Base-by-base conservation (phyloP, 2,113 vertebrate genomes). In the Crotalus horridus region DNA sequence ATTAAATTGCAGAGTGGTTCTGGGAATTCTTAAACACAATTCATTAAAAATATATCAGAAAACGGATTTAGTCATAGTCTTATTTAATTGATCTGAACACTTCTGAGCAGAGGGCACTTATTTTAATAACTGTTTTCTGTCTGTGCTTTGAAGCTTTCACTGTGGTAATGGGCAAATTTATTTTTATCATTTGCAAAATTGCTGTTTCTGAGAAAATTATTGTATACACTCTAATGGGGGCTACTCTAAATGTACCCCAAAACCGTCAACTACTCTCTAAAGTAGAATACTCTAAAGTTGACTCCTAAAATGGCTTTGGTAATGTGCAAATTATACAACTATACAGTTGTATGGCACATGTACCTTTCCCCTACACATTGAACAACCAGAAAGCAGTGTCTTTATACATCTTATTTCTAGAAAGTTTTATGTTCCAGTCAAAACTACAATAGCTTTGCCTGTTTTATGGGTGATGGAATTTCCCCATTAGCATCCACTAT, bases 21-120 rank as follows among this genome's bases (percentile, higher is more conserved):
- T 90, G 92, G 89, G 89, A 93, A 90, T 93, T 86, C 92, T 90
- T 90, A 90, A 90, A 86, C 29, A 64, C 55, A 90, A 87, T 93
- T 90, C 46, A 93, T 93, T 93, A 90, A 46, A 86, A 54, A 48
- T 87, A 90, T 58, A 64, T 90, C 90, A 89, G 13, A 93, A 90
- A 15, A 87, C 48, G 7, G 13, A 26, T 64, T 90, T 93, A 87
- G 89, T 43, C 81, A 90, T 87, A 58, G 89, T 46, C 86, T 90
- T 90, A 90, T 93, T 90, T 93, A 93, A 90, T 61, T 90, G 89
- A 93, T 39, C 55, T 29, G 23, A 48, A 85, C n/a, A 29, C 3
- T 26, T 69, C 61, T 92, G 29, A 33, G 26, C 23, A 39, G 54
- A 33, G 20, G 61, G 11, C 26, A 90, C 51, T 26, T 54, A 55